Base-by-base conservation (phyloP, 2,888 invertebrate genomes). In the Cephus pygmeus region DNA sequence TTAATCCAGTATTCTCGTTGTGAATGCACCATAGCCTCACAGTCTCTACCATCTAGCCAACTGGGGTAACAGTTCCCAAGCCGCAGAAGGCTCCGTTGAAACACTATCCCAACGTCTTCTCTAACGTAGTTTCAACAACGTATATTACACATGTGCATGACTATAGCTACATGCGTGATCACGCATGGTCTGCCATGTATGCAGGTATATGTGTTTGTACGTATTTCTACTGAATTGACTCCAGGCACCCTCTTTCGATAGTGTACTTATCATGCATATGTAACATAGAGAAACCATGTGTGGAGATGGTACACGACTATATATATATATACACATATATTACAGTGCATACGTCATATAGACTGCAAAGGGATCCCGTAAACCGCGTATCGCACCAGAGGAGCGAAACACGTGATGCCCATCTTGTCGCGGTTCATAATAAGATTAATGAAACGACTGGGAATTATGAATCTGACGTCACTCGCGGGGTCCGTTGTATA, bases 41-140 rank as follows among this genome's bases (percentile, higher is more conserved):
- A 87, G 88, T 88, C 89, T 86, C 87, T 84, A 83, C 78, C 78
- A 79, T 82, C 82, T 78, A 85, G 84, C 84, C 83, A 89, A 87
- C 85, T 87, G 86, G 88, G 86, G 85, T 87, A 89, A 85, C 85
- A 86, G 84, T 88, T 88, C 88, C 87, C 88, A 89, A 84, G 85
- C 86, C 40, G 56, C 75, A 71, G 71, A 71, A 34, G 71, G 71
- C 71, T 71, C 71, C 71, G 71, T 71, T 71, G 71, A 71, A 71
- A 71, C 31, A 71, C 71, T 71, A 71, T 71, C 31, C 71, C 71
- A 34, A 71, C 71, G 33, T 34, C 56, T 56, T 56, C 56, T 56
- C 56, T 56, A 56, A 56, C 56, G 56, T 56, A 56, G 56, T 9
- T 23, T 23, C 56, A 56, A 56, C 56, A 56, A 56, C 56, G 56